Evolutionary conservation across 1,140 invertebrate genomes (phyloP).

Genomic region (Oncopeltus fasciatus): DNA sequence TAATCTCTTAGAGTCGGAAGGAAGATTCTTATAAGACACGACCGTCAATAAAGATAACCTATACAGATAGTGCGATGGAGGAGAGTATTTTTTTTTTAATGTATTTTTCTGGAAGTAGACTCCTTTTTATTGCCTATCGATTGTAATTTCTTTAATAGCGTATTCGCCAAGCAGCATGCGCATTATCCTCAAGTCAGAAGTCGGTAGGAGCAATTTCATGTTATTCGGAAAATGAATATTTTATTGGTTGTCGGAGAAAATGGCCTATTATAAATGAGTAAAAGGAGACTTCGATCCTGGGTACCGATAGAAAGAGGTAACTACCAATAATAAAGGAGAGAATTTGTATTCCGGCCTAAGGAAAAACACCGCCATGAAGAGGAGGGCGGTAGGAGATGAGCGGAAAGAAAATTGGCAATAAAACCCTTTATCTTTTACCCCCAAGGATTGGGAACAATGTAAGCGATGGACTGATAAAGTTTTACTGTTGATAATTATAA

Average conservation of each 20-base stretch:
- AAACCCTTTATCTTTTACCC: background rate
- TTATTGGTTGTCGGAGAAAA: background rate
- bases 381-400: background rate
- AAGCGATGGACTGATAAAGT: slow-evolving; percentile 6
- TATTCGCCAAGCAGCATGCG: too few species aligned
- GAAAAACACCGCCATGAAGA: background rate
- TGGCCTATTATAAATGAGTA: background rate
- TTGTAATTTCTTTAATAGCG: too few species aligned
- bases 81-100: too few species aligned
- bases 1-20: too few species aligned
- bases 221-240: background rate
- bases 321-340: background rate
- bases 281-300: background rate
- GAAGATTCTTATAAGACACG: too few species aligned
- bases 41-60: too few species aligned
- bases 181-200: too few species aligned
- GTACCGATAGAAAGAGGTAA: background rate
- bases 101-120: too few species aligned
- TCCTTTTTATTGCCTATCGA: too few species aligned
- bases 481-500: slow-evolving; percentile 14
- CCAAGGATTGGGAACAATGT: slow-evolving; percentile 7
- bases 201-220: too few species aligned
- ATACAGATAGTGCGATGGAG: too few species aligned
- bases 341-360: background rate
- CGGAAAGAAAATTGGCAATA: background rate